Conservation (phyloP, 2,113 vertebrate genomes). For the Lophotis ruficrista region DNA sequence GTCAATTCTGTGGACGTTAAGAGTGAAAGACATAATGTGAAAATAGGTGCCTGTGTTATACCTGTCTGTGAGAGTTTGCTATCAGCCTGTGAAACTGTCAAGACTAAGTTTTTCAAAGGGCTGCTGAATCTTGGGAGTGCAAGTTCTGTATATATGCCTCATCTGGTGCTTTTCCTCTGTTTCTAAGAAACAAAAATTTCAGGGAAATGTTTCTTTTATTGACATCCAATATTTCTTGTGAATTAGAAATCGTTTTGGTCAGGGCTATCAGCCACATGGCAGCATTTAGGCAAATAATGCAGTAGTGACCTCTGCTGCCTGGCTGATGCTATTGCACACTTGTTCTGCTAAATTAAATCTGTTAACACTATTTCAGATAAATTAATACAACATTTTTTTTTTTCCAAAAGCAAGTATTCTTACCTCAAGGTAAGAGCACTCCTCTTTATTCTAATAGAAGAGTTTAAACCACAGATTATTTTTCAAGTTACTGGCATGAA, state of each 20-base stretch:
- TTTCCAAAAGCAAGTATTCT: background rate
- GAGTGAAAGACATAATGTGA: background rate
- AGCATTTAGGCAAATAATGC: background rate
- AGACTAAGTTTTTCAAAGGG: background rate
- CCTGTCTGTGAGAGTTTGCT: background rate
- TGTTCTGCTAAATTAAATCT: background rate
- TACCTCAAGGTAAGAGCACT: background rate
- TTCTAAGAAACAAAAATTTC: background rate
- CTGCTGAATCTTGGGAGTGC: background rate
- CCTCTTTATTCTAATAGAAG: background rate
- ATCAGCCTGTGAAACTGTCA: background rate
- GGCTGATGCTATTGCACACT: background rate
- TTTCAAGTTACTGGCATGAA: background rate
- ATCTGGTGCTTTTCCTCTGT: background rate
- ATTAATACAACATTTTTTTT: background rate
- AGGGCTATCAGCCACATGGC: background rate
- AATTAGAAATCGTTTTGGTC: background rate
- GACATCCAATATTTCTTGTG: background rate
- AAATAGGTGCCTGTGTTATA: background rate
- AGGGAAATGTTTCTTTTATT: background rate
- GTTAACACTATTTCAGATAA: background rate
- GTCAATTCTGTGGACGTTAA: background rate
- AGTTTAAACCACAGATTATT: background rate
- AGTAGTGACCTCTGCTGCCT: slow-evolving; percentile 15
- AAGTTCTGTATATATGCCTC: background rate